phyloP scores from a whole-genome alignment of 2,888 invertebrate genomes.

The Ctenicera cuprea region DNA sequence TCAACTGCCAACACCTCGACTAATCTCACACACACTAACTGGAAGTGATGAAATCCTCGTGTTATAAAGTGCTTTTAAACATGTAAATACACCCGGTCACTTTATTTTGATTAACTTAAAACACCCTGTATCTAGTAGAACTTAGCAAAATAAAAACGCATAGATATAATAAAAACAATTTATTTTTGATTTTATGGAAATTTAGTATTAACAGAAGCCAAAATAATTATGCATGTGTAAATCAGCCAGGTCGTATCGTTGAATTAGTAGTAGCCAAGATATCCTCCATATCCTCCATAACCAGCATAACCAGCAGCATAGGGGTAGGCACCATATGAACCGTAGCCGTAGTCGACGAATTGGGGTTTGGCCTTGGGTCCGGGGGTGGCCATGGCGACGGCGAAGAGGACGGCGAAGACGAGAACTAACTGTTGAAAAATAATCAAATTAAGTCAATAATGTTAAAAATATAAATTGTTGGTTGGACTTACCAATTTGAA shows the following conservation, averaged over 20 bases:
- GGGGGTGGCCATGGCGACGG: conserved; percentile 76
- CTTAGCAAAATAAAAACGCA: too few species aligned
- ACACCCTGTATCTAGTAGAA: too few species aligned
- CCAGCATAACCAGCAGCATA: not conserved
- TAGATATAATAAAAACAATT: not conserved
- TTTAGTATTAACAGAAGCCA: not conserved
- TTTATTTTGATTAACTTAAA: too few species aligned
- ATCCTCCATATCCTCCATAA: conserved; percentile 3
- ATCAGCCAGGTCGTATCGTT: not conserved
- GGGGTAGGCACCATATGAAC: conserved; percentile 56
- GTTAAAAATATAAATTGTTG: not conserved
- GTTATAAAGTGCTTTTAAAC: too few species aligned
- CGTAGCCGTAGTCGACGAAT: conserved; percentile 46
- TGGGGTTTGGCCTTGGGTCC: conserved; percentile 70
- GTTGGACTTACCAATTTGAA: conserved; percentile 41
- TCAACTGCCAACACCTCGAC: too few species aligned
- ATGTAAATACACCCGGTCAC: too few species aligned
- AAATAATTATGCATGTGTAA: not conserved
- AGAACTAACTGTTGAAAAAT: conserved; percentile 34
- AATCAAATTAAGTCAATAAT: not conserved
- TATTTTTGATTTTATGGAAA: not conserved
- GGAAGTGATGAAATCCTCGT: too few species aligned
- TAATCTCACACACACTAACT: too few species aligned
- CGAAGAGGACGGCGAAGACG: conserved; percentile 69
- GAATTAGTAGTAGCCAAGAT: conserved; percentile 13